These are phyloP conservation scores for Pagrus major DNA, from an alignment of 2,113 vertebrate species.

Conservation along the genomic window DNA sequence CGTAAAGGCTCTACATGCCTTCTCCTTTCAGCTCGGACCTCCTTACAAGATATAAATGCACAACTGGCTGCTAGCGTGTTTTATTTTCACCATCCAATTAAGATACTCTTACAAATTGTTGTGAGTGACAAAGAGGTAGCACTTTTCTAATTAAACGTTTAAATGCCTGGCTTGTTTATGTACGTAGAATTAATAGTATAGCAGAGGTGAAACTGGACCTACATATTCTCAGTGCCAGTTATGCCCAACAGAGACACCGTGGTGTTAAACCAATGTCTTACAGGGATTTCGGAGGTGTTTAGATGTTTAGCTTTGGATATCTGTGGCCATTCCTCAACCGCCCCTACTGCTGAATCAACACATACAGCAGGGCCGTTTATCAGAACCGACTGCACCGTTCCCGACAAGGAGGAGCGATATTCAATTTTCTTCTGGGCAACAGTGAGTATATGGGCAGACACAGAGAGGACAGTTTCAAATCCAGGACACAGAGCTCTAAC, in stretches of 20 bases:
- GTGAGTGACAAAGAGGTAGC: slow-evolving; percentile 21
- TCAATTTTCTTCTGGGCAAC: slow-evolving; percentile 52
- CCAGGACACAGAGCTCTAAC: slow-evolving; percentile 11
- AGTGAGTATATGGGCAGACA: slow-evolving; percentile 19
- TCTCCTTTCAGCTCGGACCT: slow-evolving; percentile 20
- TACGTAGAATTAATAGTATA: background rate
- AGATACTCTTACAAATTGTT: slow-evolving; percentile 24
- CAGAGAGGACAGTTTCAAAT: slow-evolving; percentile 37
- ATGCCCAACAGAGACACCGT: background rate
- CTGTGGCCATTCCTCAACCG: slow-evolving; percentile 56
- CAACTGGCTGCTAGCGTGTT: slow-evolving; percentile 8
- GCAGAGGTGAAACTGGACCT: background rate
- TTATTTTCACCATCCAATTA: slow-evolving; percentile 14
- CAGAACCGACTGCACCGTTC: slow-evolving; percentile 65
- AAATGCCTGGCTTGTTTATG: background rate
- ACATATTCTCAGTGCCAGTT: background rate
- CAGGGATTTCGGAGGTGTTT: slow-evolving; percentile 26
- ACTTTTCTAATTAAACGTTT: slow-evolving; percentile 10
- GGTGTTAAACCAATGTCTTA: slow-evolving; percentile 18
- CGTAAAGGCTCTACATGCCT: background rate
- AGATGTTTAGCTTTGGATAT: slow-evolving; percentile 56
- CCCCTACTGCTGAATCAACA: slow-evolving; percentile 76
- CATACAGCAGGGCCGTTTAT: slow-evolving; percentile 68
- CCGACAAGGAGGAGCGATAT: slow-evolving; percentile 52
- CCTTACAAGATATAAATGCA: slow-evolving; percentile 23